Evolutionary conservation across 1,140 invertebrate species (phyloP).

Genomic region (Galendromus occidentalis): DNA sequence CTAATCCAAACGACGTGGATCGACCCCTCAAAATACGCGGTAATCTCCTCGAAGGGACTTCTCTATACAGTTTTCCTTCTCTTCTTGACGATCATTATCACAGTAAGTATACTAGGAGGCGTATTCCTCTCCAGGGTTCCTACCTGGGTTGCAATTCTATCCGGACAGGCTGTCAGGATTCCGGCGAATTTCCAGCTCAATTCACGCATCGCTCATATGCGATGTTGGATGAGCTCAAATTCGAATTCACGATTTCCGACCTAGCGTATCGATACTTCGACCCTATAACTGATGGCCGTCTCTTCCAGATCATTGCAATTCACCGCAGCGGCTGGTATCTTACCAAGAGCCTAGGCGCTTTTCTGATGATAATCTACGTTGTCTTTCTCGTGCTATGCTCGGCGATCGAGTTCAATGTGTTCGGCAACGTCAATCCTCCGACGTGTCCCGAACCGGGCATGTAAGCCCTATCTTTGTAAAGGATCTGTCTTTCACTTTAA

Average conservation of each 20-base stretch:
- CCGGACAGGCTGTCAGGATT: too few relatives aligned
- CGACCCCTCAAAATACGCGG: conserved; percentile 24
- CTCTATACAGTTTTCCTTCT: conserved; percentile 29
- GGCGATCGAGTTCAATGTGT: conserved; percentile 31
- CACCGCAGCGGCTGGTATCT: conserved; percentile 26
- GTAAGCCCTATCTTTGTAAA: neutral
- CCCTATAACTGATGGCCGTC: neutral
- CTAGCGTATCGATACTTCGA: conserved; percentile 14
- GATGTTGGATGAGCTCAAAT: too few relatives aligned
- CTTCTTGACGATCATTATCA: conserved; percentile 28
- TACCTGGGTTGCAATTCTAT: too few relatives aligned
- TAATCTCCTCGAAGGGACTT: conserved; percentile 30
- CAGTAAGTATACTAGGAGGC: conserved; percentile 28
- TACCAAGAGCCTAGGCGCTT: conserved; percentile 24
- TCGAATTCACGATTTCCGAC: conserved; percentile 15
- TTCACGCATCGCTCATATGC: too few relatives aligned
- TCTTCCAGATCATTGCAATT: conserved; percentile 24
- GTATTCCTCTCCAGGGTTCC: too few relatives aligned
- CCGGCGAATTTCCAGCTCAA: too few relatives aligned
- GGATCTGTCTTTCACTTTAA: too few relatives aligned
- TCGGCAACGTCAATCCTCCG: conserved; percentile 31
- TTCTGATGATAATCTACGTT: conserved; percentile 26
- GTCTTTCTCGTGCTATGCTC: conserved; percentile 28
- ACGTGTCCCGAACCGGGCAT: conserved; percentile 22
- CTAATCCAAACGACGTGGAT: conserved; percentile 28